Evolutionary conservation across 1,140 invertebrate genomes (phyloP), one percentile per base, ranked within the genome.

Genomic region (Drosophila truncata): DNA sequence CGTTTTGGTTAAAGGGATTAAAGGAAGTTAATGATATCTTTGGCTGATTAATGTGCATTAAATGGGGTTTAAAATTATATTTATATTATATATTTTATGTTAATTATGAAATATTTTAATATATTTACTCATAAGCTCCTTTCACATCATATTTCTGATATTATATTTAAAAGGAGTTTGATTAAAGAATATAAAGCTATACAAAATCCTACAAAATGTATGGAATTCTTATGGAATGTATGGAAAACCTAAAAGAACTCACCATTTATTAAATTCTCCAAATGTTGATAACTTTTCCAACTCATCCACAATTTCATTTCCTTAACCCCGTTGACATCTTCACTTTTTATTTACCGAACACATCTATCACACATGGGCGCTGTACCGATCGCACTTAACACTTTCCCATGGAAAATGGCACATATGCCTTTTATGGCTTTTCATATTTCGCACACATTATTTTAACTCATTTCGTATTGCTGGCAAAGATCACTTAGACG

Each of bases 381-480:
- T 27, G 20, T 42, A 25, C 10, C 42, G 61, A 25, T 47, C 52
- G 7, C 41, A 65, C 42, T 50, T 13, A 71, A 67, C 62, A 80
- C 70, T 64, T 83, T 87, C 61, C 35, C 58, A 63, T 16, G 65
- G 47, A 46, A 46, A 63, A 10, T 25, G 18, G 14, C 44, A 46
- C 78, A 80, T 41, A 58, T 80, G 77, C 27, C 58, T 23, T 70
- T 50, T 50, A 83, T 42, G 75, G 61, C 10, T 37, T 47, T 49
- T 67, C 67, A 87, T 49, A 77, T 87, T 87, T 82, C 52, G 33
- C 47, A 44, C 63, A 77, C 57, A 76, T 61, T 65, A 76, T 58
- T 65, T 78, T 63, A 80, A 90, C 85, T 65, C 52, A 74, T 84
- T 88, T 58, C 44, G 31, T 31, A 41, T 46, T 44, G 49, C 44